A percentile compares a stretch with the other conserved stretches of the same genome.
phyloP scores from a whole-genome alignment of 1,140 invertebrate genomes.

The Ectropis grisescens region DNA sequence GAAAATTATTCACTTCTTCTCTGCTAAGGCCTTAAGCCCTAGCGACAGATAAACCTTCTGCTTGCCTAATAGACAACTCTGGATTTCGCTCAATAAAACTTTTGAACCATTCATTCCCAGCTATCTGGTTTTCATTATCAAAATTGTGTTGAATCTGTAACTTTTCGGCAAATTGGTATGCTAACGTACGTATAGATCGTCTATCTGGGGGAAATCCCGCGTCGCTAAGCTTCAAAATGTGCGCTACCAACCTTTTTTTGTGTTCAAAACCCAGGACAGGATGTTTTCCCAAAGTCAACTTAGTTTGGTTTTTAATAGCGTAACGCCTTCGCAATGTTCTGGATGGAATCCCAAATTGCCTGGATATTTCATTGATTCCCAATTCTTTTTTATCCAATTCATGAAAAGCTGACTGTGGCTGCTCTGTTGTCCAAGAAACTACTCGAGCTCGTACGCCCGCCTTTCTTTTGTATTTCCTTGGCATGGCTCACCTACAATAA shows the following conservation, averaged over 20 bases:
- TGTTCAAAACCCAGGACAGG: constrained; percentile 10
- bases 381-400: too few species aligned
- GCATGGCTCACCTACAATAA: too few species aligned
- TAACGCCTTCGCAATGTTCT: constrained; percentile 18
- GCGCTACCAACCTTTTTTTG: constrained; percentile 12
- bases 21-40: constrained; percentile 16
- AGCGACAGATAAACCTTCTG: constrained; percentile 16
- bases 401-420: too few species aligned
- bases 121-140: constrained; percentile 11
- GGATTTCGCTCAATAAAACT: constrained; percentile 19
- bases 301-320: constrained; percentile 12
- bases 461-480: too few species aligned
- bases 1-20: constrained; percentile 29
- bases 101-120: constrained; percentile 17
- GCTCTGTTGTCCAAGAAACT: too few species aligned
- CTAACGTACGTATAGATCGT: constrained; percentile 9
- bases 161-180: constrained; percentile 21
- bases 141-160: constrained; percentile 19
- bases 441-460: too few species aligned
- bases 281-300: constrained; percentile 11
- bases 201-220: constrained; percentile 16
- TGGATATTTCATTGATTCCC: too few species aligned
- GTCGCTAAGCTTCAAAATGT: constrained; percentile 11
- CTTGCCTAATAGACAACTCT: constrained; percentile 12
- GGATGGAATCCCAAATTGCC: too few species aligned